A percentile compares a stretch with the other conserved stretches of the same genome.
Evolutionary conservation across 2,797 vertebrate species (phyloP).

Genomic region (Sebastes oblongus): DNA sequence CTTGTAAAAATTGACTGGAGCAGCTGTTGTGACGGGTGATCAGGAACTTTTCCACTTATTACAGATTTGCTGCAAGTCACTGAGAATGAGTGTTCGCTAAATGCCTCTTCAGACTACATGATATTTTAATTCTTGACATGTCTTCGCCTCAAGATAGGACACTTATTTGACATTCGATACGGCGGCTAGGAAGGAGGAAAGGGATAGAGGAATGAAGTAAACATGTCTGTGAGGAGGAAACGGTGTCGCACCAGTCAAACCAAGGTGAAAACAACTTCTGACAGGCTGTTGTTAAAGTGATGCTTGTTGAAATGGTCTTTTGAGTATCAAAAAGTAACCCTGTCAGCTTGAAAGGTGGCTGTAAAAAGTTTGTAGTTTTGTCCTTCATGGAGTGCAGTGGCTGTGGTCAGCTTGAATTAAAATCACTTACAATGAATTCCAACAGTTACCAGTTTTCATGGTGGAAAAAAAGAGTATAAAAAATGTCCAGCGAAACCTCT

Average conservation of each 20-base stretch:
- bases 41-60: background rate
- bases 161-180: conserved; percentile 19
- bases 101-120: conserved; percentile 3
- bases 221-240: conserved; percentile 15
- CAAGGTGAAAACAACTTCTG: conserved; percentile 32
- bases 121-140: background rate
- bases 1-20: background rate
- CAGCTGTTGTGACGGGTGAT: background rate
- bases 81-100: background rate
- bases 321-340: conserved; percentile 4
- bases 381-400: conserved; percentile 1
- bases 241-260: background rate
- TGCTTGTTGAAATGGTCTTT: conserved; percentile 5
- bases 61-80: background rate
- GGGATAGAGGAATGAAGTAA: background rate
- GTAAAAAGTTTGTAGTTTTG: conserved; percentile 12
- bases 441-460: conserved; percentile 1
- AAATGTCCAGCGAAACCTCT: conserved; percentile 5
- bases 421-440: background rate
- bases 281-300: conserved; percentile 12
- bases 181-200: background rate
- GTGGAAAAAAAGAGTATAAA: background rate
- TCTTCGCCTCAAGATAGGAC: conserved; percentile 13
- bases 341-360: background rate
- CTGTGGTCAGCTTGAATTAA: conserved; percentile 21